phyloP scores from a whole-genome alignment of 2,888 invertebrate species.

The Gastracanthus pulcherrimus region DNA sequence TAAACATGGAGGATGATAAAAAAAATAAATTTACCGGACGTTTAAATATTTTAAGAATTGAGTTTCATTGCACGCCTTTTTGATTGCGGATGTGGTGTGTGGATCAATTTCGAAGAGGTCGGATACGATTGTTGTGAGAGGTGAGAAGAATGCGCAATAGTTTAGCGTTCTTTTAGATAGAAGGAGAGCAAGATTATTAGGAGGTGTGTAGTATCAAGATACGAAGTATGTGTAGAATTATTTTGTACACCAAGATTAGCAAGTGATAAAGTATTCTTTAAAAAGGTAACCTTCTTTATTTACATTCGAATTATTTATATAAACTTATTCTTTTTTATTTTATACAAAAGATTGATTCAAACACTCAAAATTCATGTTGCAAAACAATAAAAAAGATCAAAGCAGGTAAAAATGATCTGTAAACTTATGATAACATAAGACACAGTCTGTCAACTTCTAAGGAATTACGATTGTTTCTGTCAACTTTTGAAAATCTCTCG shows the following conservation, averaged over 20 bases:
- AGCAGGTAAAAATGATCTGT: no score
- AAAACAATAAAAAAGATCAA: no score
- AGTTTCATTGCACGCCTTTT: conserved; percentile 7
- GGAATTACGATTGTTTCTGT: no score
- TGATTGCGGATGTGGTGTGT: neutral
- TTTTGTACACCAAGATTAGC: neutral
- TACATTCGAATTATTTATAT: neutral
- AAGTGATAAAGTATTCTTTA: neutral
- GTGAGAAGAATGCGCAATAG: neutral
- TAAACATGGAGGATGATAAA: conserved; percentile 49
- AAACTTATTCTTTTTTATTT: neutral
- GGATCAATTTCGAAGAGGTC: neutral
- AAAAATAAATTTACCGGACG: conserved; percentile 58
- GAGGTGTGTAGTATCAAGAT: neutral
- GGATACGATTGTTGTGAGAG: neutral
- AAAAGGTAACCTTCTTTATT: neutral
- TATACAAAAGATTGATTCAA: no score
- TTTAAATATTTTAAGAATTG: conserved; percentile 53
- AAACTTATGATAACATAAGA: no score
- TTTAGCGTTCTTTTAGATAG: neutral
- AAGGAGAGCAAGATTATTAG: neutral
- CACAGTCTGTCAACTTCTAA: no score
- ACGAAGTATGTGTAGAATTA: neutral
- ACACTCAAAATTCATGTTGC: no score
- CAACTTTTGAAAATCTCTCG: no score